Conservation (phyloP, 2,888 invertebrate species). For the Cephus runcator region DNA sequence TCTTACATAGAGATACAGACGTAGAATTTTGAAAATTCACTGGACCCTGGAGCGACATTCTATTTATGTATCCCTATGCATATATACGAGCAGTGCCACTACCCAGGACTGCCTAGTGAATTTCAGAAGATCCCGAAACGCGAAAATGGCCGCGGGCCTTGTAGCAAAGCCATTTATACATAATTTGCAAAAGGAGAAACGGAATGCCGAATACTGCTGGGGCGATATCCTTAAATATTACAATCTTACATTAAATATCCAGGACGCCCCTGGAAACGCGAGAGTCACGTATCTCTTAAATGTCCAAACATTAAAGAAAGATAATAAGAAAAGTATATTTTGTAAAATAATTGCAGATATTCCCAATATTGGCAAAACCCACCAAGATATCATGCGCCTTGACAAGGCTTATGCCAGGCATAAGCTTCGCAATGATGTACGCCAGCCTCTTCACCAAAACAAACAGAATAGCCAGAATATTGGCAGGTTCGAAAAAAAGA, state of each 20-base stretch:
- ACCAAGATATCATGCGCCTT: conserved; percentile 70
- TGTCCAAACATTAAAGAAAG: background rate
- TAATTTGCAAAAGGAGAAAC: background rate
- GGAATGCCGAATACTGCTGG: background rate
- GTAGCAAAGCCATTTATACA: background rate
- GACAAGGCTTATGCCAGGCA: conserved; percentile 71
- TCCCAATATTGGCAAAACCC: conserved; percentile 75
- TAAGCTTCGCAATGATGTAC: conserved; percentile 80
- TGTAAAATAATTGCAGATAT: conserved; percentile 48
- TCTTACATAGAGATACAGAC: background rate
- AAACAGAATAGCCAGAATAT: conserved; percentile 79
- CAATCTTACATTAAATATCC: background rate
- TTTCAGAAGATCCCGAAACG: background rate
- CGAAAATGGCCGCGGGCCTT: background rate
- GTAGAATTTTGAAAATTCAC: background rate
- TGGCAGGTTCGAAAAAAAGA: conserved; percentile 78
- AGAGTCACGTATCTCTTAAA: background rate
- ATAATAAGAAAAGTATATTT: background rate
- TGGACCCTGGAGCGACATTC: background rate
- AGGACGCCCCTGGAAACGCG: background rate
- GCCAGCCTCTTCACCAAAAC: conserved; percentile 81
- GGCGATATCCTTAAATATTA: background rate
- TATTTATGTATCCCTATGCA: background rate
- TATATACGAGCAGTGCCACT: background rate
- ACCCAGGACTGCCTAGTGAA: background rate